Base-by-base conservation (phyloP, 2,113 vertebrate species). In the Callorhinus ursinus region DNA sequence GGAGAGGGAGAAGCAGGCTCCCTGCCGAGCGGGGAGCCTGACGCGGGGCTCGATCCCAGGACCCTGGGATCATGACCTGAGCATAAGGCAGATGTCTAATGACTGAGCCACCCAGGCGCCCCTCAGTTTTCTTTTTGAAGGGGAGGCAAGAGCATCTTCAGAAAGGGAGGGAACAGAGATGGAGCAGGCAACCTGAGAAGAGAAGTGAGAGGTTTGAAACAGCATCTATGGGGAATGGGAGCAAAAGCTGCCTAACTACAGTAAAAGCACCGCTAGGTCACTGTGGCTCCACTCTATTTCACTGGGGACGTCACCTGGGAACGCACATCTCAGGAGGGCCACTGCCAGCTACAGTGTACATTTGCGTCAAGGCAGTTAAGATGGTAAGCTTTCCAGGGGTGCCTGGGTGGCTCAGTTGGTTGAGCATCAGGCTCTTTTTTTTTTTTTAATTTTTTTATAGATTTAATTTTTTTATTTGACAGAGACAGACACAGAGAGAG, bases 51-150 rank as follows among this genome's bases (percentile, higher is more conserved):
- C 42, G 6, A 46, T 46, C 42, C 42, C 16, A 55, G 53, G 53
- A 55, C 16, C 4, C 53, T 5, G 53, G 16, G 53, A 55, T 55
- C 53, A 55, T 8, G 14, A 14, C 53, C 53, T 55, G 53, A 16
- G 53, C 53, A 1, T 1, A 55, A 55, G 53, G 53, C 53, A 55
- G 15, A 55, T 4, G 53, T 15, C 16, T 16, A 55, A 55, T 16
- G 14, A 55, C 53, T 55, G 53, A 55, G 16, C 15, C 53, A 55
- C 53, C 15, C 53, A 55, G 53, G 15, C 53, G 16, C 16, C 53
- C 53, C n/a, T 74, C 46, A 67, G 4, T 92, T 88, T 94, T 76
- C 55, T 88, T 88, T 55, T 84, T 22, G 42, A 93, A 94, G 49
- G 39, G 49, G 18, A 90, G 33, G 59, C 57, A 93, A 83, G 82